Base-by-base conservation (phyloP, 2,888 invertebrate genomes). In the Physocephala rufipes region DNA sequence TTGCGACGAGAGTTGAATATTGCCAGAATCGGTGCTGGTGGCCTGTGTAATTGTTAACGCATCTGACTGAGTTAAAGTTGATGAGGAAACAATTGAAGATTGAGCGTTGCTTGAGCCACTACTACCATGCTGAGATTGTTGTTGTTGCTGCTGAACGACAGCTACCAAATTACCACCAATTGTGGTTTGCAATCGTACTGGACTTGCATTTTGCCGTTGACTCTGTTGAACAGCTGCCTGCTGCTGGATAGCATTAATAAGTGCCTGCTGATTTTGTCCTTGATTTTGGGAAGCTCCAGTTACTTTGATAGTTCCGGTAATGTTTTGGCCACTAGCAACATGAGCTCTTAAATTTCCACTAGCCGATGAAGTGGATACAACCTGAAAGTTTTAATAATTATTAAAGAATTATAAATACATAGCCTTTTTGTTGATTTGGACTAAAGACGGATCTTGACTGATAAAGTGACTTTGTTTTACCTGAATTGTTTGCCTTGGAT, bases 151-250 rank as follows among this genome's bases (percentile, higher is more conserved):
- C 12, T 90, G 88, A 16, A 88, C 87, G 21, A 91, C 90, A 4
- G 90, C 88, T 12, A 91, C 87, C 30, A 89, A 82, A 45, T 89
- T 89, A 9, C 88, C 87, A 49, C 87, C 82, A 69, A 84, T 85
- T 67, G 82, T 87, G 26, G 90, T 87, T 82, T 90, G 89, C 74
- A 90, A 86, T 66, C 89, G 88, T 30, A 91, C 90, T 71, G 90
- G 91, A 80, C 89, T 90, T 4, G 88, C 85, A 75, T 86, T 88
- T 77, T 89, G 89, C 1, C 89, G 83, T 84, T 87, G 89, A 80
- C 86, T 88, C 76, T 87, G 88, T 77, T 87, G 88, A 73, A 85
- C 89, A 75, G 86, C 87, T 75, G 85, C 89, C 21, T 89, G 87
- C 74, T 81, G 81, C 74, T 81, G 81, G 71, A 84, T 79, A 78